phyloP scores from a whole-genome alignment of 1,140 invertebrate species.

The Leptopilina boulardi region DNA sequence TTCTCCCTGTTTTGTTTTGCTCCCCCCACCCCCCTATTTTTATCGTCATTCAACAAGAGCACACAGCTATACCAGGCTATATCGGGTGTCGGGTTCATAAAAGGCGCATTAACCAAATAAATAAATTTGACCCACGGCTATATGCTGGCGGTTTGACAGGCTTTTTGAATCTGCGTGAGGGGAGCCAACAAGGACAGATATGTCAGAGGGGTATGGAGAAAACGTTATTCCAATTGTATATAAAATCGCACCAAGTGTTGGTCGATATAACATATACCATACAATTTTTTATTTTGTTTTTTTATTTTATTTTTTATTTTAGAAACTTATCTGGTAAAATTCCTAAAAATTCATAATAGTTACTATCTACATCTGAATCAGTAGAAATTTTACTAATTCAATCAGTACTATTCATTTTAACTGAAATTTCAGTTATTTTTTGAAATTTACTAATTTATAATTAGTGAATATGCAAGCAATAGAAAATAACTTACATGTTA shows the following conservation, averaged over 20 bases:
- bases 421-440: no score
- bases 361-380: no score
- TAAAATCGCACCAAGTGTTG: background rate
- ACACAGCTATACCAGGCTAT: slow-evolving; percentile 4
- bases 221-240: slow-evolving; percentile 27
- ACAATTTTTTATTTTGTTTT: no score
- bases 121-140: slow-evolving; percentile 22
- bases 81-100: slow-evolving; percentile 22
- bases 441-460: no score
- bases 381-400: no score
- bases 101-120: slow-evolving; percentile 28
- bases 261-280: background rate
- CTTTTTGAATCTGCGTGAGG: background rate
- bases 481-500: no score
- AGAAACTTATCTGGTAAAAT: no score
- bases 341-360: no score
- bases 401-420: no score
- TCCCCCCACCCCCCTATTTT: background rate
- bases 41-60: slow-evolving; percentile 10
- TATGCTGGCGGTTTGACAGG: slow-evolving; percentile 15
- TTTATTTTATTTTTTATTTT: no score
- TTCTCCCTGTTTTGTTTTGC: slow-evolving; percentile 11
- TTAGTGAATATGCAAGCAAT: no score
- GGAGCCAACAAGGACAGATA: background rate
- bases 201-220: background rate